Evolutionary conservation across 2,888 invertebrate genomes (phyloP), one percentile per base, ranked within the genome.

Genomic region (Tetranychus piercei): DNA sequence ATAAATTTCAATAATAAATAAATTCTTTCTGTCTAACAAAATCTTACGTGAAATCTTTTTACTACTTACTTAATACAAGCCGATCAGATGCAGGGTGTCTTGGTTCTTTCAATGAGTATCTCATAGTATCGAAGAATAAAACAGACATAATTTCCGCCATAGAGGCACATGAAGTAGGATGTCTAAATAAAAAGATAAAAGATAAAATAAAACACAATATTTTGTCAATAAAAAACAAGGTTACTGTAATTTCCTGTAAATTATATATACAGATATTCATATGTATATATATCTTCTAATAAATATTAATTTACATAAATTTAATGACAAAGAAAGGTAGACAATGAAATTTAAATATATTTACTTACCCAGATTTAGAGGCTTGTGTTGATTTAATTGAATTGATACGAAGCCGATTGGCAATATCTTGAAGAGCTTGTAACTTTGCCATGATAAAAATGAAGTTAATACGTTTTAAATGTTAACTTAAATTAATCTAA

Each of bases 91-190:
- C 90, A 43, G 92, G 85, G 83, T 93, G 90, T 77, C 88, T 87
- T 0, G 99, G 99, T 64, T 88, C 88, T 7, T 89, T 87, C 71
- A 92, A 83, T 82, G 92, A 92, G 87, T 96, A 94, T 73, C 89
- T 87, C 96, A 99, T 94, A 67, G 92, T 92, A 84, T 96, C 88
- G 88, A 97, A 99, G 85, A 99, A 99, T 80, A 99, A 86, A 77
- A 97, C 97, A 0, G 97, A 93, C 89, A 97, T 90, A 78, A 99
- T 89, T 86, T 99, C 99, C 75, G 97, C 96, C 85, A 94, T 92
- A 1, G 96, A 97, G 75, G 94, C 88, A 83, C 96, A 96, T 90
- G 96, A 96, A 87, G 96, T 95, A 78, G 97, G 96, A 86, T 97
- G 97, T 64, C 97, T 96, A 84, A 15, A 85, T 72, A 55, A 67